A percentile compares a stretch with the other conserved stretches of the same genome.
phyloP scores from a whole-genome alignment of 2,888 invertebrate species.

The Nemoura dubitans region DNA sequence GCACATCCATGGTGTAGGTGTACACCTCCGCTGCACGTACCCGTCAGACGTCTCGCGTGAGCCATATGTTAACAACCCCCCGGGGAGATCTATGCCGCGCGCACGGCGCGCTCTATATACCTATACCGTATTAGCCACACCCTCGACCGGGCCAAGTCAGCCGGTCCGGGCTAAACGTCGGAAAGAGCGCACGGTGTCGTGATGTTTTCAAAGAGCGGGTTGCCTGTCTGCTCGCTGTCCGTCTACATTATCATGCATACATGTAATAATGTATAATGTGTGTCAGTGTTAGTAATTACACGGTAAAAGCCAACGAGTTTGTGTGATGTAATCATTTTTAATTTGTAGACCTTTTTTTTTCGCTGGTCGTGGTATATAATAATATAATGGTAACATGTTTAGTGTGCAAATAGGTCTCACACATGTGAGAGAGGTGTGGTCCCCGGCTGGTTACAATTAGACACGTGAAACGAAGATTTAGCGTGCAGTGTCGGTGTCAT shows the following conservation, averaged over 20 bases:
- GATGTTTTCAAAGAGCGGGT: not conserved
- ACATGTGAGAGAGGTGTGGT: not conserved
- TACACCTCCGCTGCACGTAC: not conserved
- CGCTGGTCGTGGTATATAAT: not conserved
- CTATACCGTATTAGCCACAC: slow-evolving; percentile 1
- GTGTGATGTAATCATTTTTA: slow-evolving; percentile 24
- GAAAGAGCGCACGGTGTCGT: not conserved
- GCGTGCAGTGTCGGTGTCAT: no score
- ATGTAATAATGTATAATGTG: no score
- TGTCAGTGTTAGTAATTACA: not conserved
- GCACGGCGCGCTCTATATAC: no score
- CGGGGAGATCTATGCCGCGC: not conserved
- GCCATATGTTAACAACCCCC: slow-evolving; percentile 36
- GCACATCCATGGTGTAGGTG: not conserved
- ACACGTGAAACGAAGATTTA: slow-evolving; percentile 12
- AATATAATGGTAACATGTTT: not conserved
- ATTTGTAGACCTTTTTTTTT: slow-evolving; percentile 14
- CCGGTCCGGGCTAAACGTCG: not conserved
- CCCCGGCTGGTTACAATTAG: not conserved
- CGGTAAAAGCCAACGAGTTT: not conserved
- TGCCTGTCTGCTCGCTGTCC: no score
- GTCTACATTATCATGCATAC: no score
- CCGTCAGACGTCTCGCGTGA: slow-evolving; percentile 31
- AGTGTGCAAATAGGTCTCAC: not conserved
- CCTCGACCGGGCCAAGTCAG: not conserved